phyloP scores from a whole-genome alignment of 2,888 invertebrate species.

The Cataglyphis livida region DNA sequence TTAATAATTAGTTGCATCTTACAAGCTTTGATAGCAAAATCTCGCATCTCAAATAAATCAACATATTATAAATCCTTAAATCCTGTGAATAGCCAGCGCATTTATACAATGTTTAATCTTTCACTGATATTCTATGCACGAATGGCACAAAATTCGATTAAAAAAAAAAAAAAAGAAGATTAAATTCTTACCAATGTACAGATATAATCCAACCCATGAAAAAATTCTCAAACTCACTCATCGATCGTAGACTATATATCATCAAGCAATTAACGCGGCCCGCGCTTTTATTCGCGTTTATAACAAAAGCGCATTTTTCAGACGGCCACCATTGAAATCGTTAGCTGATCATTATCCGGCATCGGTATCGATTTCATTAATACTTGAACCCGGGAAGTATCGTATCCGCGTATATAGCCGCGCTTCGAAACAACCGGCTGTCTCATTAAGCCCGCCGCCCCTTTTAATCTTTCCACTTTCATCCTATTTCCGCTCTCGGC shows the following conservation, averaged over 20 bases:
- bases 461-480: slow-evolving; percentile 68
- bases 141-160: no score
- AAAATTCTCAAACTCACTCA: slow-evolving; percentile 32
- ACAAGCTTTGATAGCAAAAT: no score
- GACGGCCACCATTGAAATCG: slow-evolving; percentile 48
- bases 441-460: slow-evolving; percentile 68
- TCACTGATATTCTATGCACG: no score
- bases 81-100: no score
- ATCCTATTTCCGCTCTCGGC: slow-evolving; percentile 49
- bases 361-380: slow-evolving; percentile 73
- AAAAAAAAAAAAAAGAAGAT: no score
- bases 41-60: no score
- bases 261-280: slow-evolving; percentile 46
- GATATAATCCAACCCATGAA: neutral
- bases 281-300: slow-evolving; percentile 42
- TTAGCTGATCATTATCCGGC: slow-evolving; percentile 67
- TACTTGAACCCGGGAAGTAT: slow-evolving; percentile 52
- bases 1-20: no score
- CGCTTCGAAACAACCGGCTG: slow-evolving; percentile 63
- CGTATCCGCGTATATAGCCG: slow-evolving; percentile 38
- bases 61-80: no score
- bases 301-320: slow-evolving; percentile 56
- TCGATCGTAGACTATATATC: slow-evolving; percentile 11
- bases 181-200: no score
- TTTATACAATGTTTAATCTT: no score